Conservation (phyloP, 2,113 vertebrate species). For the Rynchops niger region DNA sequence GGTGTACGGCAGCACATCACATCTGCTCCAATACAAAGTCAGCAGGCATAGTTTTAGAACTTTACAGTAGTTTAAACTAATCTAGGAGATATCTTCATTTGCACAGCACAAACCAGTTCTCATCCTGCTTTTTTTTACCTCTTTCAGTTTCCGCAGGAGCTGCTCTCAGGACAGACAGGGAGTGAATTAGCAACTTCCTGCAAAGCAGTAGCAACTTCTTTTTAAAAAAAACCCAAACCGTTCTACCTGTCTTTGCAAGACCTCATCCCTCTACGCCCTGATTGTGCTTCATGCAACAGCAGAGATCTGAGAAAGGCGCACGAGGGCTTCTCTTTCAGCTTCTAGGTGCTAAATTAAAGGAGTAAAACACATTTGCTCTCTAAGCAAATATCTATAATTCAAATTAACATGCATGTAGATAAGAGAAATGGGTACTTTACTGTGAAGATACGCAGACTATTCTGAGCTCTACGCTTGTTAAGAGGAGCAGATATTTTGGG, state of each 20-base stretch:
- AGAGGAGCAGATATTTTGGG: not conserved
- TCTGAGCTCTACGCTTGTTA: not conserved
- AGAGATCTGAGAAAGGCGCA: not conserved
- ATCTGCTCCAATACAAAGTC: not conserved
- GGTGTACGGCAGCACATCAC: not conserved
- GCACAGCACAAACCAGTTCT: not conserved
- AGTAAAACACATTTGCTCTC: not conserved
- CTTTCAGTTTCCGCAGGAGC: not conserved
- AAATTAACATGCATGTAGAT: not conserved
- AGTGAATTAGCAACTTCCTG: not conserved
- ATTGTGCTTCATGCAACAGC: not conserved
- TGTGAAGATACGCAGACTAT: not conserved
- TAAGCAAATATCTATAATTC: not conserved
- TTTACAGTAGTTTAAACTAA: not conserved
- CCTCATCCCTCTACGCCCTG: rapidly evolving
- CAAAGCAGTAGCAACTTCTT: not conserved
- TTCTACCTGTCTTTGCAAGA: not conserved
- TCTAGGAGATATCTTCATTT: not conserved
- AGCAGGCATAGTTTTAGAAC: not conserved
- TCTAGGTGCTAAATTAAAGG: not conserved
- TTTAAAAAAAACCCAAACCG: too few species aligned
- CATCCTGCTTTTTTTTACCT: not conserved
- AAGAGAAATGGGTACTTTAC: not conserved
- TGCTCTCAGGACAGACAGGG: not conserved
- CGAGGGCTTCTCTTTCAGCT: not conserved